Evolutionary conservation across 2,797 vertebrate species (phyloP).

Genomic region (Ceryle rudis): DNA sequence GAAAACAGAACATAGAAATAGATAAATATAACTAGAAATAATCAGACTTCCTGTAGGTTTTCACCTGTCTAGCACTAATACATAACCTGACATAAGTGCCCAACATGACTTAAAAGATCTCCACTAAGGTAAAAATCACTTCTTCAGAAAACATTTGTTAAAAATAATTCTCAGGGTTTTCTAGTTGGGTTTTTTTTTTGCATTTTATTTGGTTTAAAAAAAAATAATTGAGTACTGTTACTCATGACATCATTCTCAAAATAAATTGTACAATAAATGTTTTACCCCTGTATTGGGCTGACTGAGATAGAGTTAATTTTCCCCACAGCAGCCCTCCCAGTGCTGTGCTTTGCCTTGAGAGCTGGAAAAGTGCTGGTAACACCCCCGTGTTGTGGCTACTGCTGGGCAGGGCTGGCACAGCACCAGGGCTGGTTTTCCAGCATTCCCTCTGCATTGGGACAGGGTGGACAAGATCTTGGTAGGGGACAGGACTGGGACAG

Average conservation of each 20-base stretch:
- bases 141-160: not conserved
- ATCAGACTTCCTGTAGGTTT: too few relatives aligned
- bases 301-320: too few relatives aligned
- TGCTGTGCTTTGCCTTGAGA: too few relatives aligned
- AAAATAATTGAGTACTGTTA: not conserved
- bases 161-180: not conserved
- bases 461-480: too few relatives aligned
- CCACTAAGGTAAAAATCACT: not conserved
- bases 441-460: too few relatives aligned
- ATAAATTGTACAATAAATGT: not conserved
- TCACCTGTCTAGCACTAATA: not conserved
- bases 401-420: too few relatives aligned
- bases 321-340: too few relatives aligned
- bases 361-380: too few relatives aligned
- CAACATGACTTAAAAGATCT: not conserved
- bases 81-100: not conserved
- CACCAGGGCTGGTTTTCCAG: too few relatives aligned
- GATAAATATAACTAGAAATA: not conserved
- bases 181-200: not conserved
- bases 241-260: not conserved
- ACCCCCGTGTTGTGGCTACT: too few relatives aligned
- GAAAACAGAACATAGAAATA: not conserved
- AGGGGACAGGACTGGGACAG: too few relatives aligned
- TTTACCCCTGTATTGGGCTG: not conserved
- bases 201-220: not conserved